Evolutionary conservation across 2,113 vertebrate species (phyloP).

Genomic region (Amazona vittata): DNA sequence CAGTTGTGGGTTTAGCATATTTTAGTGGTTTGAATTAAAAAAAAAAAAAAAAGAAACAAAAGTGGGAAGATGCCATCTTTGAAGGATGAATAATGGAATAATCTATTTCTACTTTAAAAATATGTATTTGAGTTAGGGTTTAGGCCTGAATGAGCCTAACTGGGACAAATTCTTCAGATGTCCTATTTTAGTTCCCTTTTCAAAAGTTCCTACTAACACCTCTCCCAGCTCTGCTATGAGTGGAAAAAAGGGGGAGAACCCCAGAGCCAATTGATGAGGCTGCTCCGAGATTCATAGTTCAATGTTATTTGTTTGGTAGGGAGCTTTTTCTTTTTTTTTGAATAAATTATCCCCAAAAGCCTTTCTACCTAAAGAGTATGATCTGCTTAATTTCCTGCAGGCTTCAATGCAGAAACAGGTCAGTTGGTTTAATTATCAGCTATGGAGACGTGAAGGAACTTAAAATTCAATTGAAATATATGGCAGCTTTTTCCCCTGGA

Average conservation of each 20-base stretch:
- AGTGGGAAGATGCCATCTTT: background rate
- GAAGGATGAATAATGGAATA: background rate
- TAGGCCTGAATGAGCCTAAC: background rate
- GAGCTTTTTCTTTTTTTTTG: constrained; percentile 27
- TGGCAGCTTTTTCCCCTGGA: background rate
- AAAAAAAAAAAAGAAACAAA: background rate
- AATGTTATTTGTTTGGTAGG: constrained; percentile 46
- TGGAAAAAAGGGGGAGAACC: background rate
- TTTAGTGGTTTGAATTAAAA: background rate
- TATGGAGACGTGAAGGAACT: constrained; percentile 51
- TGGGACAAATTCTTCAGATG: background rate
- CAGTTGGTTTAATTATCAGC: constrained; percentile 69
- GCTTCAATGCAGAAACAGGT: constrained; percentile 59
- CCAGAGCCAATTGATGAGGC: background rate
- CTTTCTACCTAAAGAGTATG: constrained; percentile 65
- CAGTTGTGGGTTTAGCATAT: background rate
- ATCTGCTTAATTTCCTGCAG: constrained; percentile 70
- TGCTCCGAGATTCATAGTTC: background rate
- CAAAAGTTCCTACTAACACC: background rate
- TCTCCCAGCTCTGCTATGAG: background rate
- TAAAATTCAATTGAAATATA: constrained; percentile 53
- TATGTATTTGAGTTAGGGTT: background rate
- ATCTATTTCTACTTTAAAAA: background rate
- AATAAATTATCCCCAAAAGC: constrained; percentile 60
- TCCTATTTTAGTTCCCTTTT: background rate